Evolutionary conservation across 2,888 invertebrate genomes (phyloP).

Genomic region (Gortyna flavago): DNA sequence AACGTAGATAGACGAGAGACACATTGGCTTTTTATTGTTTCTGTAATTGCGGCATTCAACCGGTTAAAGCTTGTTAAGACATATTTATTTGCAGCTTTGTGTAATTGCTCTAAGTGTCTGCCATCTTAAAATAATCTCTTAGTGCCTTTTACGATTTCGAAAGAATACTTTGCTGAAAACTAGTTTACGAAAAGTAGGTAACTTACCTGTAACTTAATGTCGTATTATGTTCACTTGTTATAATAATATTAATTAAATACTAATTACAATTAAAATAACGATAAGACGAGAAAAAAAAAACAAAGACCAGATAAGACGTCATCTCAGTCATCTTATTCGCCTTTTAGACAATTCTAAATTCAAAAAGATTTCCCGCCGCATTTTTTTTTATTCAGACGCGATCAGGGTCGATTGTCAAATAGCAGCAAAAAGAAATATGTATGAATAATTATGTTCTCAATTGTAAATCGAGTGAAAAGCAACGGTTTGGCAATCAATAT

Average conservation of each 20-base stretch:
- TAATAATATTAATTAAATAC: neutral
- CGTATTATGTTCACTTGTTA: neutral
- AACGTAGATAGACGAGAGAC: too few relatives aligned
- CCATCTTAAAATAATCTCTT: neutral
- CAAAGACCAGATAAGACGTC: too few relatives aligned
- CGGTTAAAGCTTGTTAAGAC: neutral
- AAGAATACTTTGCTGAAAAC: neutral
- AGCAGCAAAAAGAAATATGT: neutral
- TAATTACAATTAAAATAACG: neutral
- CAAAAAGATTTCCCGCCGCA: neutral
- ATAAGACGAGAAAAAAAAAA: too few relatives aligned
- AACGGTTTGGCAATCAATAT: too few relatives aligned
- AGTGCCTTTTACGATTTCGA: neutral
- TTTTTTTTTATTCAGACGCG: neutral
- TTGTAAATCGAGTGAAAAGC: neutral
- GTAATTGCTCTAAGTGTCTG: neutral
- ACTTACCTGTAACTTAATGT: neutral
- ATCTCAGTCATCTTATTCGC: neutral
- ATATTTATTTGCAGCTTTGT: slow-evolving; percentile 4
- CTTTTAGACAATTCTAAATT: neutral
- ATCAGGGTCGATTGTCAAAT: neutral
- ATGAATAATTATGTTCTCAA: neutral
- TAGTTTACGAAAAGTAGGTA: neutral
- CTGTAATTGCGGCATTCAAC: too few relatives aligned
- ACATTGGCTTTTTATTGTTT: too few relatives aligned